phyloP scores from a whole-genome alignment of 1,140 invertebrate species.

The honey bee (Apis mellifera) region DNA sequence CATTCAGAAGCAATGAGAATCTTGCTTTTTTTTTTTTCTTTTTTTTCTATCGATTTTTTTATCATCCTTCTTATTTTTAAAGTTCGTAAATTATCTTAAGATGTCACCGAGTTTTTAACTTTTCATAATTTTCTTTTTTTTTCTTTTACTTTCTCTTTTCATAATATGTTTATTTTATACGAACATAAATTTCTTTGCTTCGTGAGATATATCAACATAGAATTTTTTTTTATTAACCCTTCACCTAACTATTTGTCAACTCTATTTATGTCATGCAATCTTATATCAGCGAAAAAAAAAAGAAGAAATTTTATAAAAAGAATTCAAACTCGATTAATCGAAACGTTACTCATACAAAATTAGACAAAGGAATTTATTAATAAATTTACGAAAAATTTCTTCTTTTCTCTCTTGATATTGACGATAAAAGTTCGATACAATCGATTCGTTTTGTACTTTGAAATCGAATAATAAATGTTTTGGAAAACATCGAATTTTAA shows the following conservation, averaged over 20 bases:
- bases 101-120: neutral
- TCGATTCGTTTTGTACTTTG: neutral
- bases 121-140: neutral
- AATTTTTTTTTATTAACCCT: constrained; percentile 8
- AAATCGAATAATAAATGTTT: no score
- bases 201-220: constrained; percentile 25
- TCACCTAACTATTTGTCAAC: constrained; percentile 10
- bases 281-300: constrained; percentile 15
- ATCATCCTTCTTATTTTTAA: neutral
- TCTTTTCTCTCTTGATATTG: constrained; percentile 14
- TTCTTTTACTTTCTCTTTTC: neutral
- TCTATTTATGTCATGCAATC: constrained; percentile 46
- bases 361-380: neutral
- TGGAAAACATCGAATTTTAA: neutral
- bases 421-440: constrained; percentile 24
- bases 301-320: neutral
- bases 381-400: neutral
- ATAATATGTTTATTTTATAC: neutral
- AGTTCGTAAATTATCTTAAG: neutral
- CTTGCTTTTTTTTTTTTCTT: neutral
- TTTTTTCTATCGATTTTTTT: neutral
- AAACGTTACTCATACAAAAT: neutral
- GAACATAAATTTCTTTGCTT: constrained; percentile 51
- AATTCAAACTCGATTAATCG: neutral
- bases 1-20: constrained; percentile 34